These are phyloP conservation scores for Pachyuromys duprasi DNA, from an alignment of 2,797 vertebrate genomes.

Conservation along the genomic window DNA sequence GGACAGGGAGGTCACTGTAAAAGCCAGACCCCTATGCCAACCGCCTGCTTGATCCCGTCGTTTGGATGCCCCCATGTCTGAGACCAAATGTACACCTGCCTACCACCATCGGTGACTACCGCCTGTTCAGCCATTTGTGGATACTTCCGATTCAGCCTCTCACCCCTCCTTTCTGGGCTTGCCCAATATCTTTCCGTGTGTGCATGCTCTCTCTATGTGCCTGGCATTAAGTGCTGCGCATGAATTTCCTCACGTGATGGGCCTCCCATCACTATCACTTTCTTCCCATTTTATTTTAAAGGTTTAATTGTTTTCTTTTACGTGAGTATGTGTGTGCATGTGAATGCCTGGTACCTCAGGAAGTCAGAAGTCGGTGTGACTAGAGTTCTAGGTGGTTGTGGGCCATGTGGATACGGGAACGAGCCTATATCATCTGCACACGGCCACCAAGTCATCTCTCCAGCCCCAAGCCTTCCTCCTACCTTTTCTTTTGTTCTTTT, in stretches of 20 bases:
- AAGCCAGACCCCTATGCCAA: not conserved
- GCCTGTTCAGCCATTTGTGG: not conserved
- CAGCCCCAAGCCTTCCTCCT: not conserved
- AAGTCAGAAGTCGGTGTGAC: not conserved
- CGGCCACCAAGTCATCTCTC: too few species aligned
- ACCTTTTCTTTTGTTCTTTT: too few species aligned
- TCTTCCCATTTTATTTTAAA: not conserved
- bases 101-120: not conserved
- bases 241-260: not conserved
- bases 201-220: not conserved
- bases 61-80: slow-evolving; percentile 6
- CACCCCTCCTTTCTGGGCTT: too few species aligned
- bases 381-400: not conserved
- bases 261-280: not conserved
- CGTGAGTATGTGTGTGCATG: not conserved
- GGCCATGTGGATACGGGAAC: not conserved
- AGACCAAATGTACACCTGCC: not conserved
- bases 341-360: not conserved
- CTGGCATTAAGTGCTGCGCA: not conserved
- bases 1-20: not conserved
- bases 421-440: not conserved
- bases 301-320: not conserved
- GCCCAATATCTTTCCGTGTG: not conserved
- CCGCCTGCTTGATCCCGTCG: not conserved
- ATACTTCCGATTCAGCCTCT: not conserved